phyloP scores from a whole-genome alignment of 2,888 invertebrate species.

The Liodrosophila aerea region DNA sequence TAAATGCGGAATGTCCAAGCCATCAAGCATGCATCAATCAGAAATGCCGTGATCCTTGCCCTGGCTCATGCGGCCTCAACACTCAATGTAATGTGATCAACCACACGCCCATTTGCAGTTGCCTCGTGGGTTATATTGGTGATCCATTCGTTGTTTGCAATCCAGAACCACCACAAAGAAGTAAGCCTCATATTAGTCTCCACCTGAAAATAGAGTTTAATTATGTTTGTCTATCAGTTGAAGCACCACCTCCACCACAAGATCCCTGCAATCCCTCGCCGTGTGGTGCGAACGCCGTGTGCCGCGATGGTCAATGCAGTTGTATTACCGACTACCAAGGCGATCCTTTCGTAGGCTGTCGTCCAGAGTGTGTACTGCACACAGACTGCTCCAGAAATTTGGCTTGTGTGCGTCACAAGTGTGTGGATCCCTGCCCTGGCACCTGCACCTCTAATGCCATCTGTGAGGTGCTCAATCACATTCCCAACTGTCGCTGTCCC shows the following conservation, averaged over 20 bases:
- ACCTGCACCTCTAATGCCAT: slow-evolving; percentile 88
- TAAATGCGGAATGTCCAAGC: slow-evolving; percentile 88
- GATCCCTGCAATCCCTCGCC: slow-evolving; percentile 88
- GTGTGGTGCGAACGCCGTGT: slow-evolving; percentile 89
- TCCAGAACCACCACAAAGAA: slow-evolving; percentile 82
- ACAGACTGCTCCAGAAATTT: slow-evolving; percentile 87
- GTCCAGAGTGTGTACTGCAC: slow-evolving; percentile 88
- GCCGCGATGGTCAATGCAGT: slow-evolving; percentile 86
- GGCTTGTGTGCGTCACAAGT: slow-evolving; percentile 88
- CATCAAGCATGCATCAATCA: slow-evolving; percentile 89
- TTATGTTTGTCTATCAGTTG: slow-evolving; percentile 40
- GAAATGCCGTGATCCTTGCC: slow-evolving; percentile 88
- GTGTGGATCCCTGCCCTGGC: slow-evolving; percentile 88
- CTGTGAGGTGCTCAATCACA: slow-evolving; percentile 89
- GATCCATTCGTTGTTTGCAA: slow-evolving; percentile 86
- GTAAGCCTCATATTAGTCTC: slow-evolving; percentile 60
- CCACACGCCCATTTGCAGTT: slow-evolving; percentile 88
- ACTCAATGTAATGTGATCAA: slow-evolving; percentile 87
- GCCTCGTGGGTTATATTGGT: slow-evolving; percentile 85
- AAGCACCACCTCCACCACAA: slow-evolving; percentile 63
- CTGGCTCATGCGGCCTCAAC: slow-evolving; percentile 86
- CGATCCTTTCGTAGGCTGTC: slow-evolving; percentile 87
- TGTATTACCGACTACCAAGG: slow-evolving; percentile 87
- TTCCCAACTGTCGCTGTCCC: slow-evolving; percentile 86
- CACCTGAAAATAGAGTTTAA: slow-evolving; percentile 2